Conservation (phyloP, 2,797 vertebrate species). For the Trematomus bernacchii region DNA sequence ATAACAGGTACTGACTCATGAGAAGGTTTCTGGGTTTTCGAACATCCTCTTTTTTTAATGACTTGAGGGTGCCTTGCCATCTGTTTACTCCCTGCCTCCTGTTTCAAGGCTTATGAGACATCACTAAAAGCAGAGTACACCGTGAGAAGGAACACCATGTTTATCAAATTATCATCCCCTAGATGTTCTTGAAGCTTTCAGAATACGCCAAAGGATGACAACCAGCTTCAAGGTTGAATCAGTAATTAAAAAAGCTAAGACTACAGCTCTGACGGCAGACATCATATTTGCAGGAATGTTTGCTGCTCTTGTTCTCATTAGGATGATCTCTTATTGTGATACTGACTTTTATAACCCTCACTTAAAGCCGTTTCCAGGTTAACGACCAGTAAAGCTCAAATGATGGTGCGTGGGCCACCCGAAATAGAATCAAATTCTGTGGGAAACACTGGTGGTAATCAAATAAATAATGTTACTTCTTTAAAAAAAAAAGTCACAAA, state of each 20-base stretch:
- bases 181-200: neutral
- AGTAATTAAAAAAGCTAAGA: neutral
- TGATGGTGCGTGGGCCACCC: no score
- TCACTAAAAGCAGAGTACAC: neutral
- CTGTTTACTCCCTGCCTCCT: neutral
- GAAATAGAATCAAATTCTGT: no score
- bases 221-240: conserved; percentile 18
- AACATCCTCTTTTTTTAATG: neutral
- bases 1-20: neutral
- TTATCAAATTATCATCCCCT: neutral
- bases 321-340: neutral
- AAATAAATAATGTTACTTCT: neutral
- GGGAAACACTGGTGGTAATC: neutral
- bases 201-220: no score
- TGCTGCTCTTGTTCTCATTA: neutral
- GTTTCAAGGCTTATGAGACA: neutral
- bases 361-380: neutral
- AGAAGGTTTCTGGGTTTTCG: neutral
- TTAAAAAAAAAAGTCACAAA: neutral
- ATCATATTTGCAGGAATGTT: neutral
- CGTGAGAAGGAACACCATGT: conserved; percentile 14
- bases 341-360: neutral
- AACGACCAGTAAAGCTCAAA: no score
- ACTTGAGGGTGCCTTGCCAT: neutral
- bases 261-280: neutral